A percentile compares a stretch with the other conserved stretches of the same genome.
phyloP scores from a whole-genome alignment of 30 jellyfish, hydroid and myxozoan species.

The Clytia hemisphaerica region DNA sequence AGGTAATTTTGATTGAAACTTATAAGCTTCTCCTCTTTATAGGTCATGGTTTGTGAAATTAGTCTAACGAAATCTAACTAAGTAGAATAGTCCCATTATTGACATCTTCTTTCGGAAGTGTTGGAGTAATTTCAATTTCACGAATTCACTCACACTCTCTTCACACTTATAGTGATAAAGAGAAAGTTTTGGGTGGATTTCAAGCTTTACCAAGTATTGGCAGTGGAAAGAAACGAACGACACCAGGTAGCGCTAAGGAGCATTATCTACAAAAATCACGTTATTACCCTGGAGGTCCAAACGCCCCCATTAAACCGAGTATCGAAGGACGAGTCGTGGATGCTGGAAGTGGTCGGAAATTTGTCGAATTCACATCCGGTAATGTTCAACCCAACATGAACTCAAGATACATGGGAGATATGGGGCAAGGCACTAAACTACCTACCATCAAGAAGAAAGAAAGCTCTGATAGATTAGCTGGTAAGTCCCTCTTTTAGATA shows the following conservation, averaged over 20 bases:
- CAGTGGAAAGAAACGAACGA: not conserved
- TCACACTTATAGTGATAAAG: conserved; percentile 14
- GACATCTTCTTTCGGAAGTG: too few species aligned
- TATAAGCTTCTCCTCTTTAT: too few species aligned
- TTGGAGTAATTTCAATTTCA: not conserved
- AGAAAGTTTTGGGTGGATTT: not conserved
- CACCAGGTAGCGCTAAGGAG: conserved; percentile 75
- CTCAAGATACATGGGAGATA: conserved; percentile 32
- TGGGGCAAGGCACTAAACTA: conserved; percentile 44
- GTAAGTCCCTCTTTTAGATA: conserved; percentile 20
- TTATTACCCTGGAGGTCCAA: conserved; percentile 93
- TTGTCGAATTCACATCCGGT: conserved; percentile 89
- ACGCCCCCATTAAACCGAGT: conserved; percentile 52
- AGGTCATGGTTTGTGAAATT: not conserved
- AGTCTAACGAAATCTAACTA: too few species aligned
- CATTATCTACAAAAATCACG: conserved; percentile 82
- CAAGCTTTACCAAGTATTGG: conserved; percentile 29
- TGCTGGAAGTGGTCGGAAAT: conserved; percentile 83
- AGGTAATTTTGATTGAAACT: too few species aligned
- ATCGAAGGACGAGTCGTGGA: conserved; percentile 88
- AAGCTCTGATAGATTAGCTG: conserved; percentile 51
- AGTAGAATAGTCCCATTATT: too few species aligned
- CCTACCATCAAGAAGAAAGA: conserved; percentile 73
- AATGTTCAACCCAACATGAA: conserved; percentile 45
- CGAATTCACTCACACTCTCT: not conserved